phyloP scores from a whole-genome alignment of 2,797 vertebrate genomes.

The Petrocephalus schoutedeni region DNA sequence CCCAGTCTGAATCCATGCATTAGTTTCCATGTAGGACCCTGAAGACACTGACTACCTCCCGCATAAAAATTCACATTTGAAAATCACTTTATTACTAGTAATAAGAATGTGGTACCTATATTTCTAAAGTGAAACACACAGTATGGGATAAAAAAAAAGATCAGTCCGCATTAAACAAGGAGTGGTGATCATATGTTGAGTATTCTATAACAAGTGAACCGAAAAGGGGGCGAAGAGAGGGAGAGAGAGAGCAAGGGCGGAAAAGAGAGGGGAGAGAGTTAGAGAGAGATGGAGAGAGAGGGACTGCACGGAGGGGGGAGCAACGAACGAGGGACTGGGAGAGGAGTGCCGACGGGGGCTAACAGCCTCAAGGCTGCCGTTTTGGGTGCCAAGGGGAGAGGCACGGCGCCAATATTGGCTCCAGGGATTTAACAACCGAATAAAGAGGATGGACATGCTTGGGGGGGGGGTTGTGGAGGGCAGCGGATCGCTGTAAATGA shows the following conservation, averaged over 20 bases:
- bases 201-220: neutral
- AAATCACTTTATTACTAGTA: neutral
- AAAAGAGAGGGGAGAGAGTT: neutral
- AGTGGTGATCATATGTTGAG: neutral
- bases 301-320: neutral
- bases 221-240: neutral
- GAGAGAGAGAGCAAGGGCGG: neutral
- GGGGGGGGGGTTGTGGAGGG: neutral
- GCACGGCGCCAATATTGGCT: neutral
- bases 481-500: neutral
- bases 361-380: neutral
- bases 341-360: neutral
- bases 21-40: neutral
- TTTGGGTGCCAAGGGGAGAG: neutral
- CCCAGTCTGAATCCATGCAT: neutral
- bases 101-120: neutral
- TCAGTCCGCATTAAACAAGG: neutral
- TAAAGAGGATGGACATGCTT: neutral
- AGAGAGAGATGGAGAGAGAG: neutral
- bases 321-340: neutral
- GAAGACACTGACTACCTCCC: neutral
- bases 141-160: neutral
- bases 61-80: neutral
- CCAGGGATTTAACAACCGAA: neutral
- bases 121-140: neutral